These are phyloP conservation scores for Esox niger DNA, from an alignment of 2,113 vertebrate genomes.

Conservation along the genomic window DNA sequence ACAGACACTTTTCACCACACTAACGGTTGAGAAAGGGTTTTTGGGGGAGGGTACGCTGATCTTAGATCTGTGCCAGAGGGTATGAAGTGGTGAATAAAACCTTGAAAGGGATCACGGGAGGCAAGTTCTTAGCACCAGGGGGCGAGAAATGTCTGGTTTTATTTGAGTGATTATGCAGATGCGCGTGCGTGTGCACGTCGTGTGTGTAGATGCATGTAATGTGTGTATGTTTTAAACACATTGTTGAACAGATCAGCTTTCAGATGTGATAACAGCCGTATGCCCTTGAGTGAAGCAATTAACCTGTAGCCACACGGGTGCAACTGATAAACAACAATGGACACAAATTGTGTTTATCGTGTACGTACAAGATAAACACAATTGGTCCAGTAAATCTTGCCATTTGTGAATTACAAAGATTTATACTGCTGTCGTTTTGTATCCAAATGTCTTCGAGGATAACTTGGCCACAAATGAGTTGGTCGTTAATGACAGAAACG, in stretches of 20 bases:
- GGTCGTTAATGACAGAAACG: not conserved
- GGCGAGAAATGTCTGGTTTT: too few species aligned
- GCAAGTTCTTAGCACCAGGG: too few species aligned
- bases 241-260: conserved; percentile 8
- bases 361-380: not conserved
- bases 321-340: conserved; percentile 40
- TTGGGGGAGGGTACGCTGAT: not conserved
- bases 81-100: not conserved
- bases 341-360: too few species aligned
- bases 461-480: not conserved
- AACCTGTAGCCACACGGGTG: conserved; percentile 39
- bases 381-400: not conserved
- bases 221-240: not conserved
- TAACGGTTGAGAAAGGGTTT: not conserved
- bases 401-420: not conserved
- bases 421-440: not conserved
- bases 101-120: too few species aligned
- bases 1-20: not conserved
- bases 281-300: conserved; percentile 56
- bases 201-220: fast-evolving
- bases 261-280: conserved; percentile 28
- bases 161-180: too few species aligned
- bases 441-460: not conserved
- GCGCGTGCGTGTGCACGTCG: not conserved
- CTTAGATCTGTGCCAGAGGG: not conserved